Percentiles rank a stretch among this genome's conserved stretches.
phyloP scores from a whole-genome alignment of 2,113 vertebrate genomes.

The Zingel zingel region DNA sequence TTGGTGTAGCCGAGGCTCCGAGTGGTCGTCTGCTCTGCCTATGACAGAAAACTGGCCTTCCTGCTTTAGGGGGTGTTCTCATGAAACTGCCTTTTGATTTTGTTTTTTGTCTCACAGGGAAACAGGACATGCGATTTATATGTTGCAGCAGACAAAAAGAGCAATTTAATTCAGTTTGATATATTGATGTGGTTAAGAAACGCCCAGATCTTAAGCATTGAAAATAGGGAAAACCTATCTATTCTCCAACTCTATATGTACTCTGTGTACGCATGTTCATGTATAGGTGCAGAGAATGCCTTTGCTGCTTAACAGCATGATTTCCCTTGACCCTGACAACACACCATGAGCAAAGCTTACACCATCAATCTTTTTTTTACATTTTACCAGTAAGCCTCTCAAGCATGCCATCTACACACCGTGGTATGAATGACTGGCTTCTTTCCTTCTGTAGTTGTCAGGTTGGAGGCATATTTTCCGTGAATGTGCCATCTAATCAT shows the following conservation, averaged over 20 bases:
- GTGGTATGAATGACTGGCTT: constrained; percentile 35
- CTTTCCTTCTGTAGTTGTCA: constrained; percentile 33
- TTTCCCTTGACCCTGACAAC: constrained; percentile 9
- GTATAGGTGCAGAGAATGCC: not conserved
- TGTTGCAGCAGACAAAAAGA: not conserved
- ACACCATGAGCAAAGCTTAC: not conserved
- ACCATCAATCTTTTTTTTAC: not conserved
- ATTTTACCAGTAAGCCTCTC: not conserved
- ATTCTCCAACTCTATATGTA: not conserved
- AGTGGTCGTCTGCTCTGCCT: not conserved
- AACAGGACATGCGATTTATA: not conserved
- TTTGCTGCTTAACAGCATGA: not conserved
- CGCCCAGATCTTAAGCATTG: not conserved
- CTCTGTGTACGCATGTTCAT: not conserved
- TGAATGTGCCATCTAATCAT: constrained; percentile 59
- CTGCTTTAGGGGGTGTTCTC: not conserved
- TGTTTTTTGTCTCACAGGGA: not conserved
- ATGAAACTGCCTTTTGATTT: not conserved
- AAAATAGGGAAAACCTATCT: not conserved
- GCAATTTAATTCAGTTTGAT: not conserved
- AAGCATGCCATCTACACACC: not conserved
- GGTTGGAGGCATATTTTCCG: constrained; percentile 39
- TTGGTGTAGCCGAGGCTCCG: not conserved
- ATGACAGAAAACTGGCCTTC: not conserved
- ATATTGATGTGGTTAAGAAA: not conserved